Evolutionary conservation across 2,113 vertebrate genomes (phyloP).

Genomic region (Dicrurus megarhynchus): DNA sequence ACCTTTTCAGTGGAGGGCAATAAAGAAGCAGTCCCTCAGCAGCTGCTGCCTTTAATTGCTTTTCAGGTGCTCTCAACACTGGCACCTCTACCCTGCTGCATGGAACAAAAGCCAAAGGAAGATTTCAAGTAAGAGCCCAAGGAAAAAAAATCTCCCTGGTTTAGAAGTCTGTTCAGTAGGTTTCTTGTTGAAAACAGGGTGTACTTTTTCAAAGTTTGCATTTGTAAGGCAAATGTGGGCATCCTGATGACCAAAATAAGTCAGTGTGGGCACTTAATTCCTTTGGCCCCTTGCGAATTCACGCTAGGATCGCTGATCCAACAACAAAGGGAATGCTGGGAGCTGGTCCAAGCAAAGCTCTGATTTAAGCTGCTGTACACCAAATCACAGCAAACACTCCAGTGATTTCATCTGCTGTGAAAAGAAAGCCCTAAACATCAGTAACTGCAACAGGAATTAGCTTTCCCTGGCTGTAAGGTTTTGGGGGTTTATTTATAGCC

Average conservation of each 20-base stretch:
- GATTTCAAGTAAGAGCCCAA: not conserved
- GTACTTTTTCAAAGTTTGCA: not conserved
- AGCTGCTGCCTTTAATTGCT: slow-evolving; percentile 43
- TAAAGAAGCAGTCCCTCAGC: slow-evolving; percentile 43
- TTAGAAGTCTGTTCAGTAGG: not conserved
- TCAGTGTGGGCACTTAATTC: not conserved
- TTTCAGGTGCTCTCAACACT: not conserved
- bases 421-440: not conserved
- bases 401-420: not conserved
- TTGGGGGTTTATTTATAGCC: not conserved
- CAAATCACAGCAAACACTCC: not conserved
- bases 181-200: not conserved
- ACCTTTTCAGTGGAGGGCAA: slow-evolving; percentile 27
- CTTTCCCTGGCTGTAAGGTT: not conserved
- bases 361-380: not conserved
- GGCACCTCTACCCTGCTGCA: not conserved
- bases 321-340: not conserved
- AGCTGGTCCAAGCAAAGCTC: not conserved
- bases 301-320: not conserved
- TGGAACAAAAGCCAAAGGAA: not conserved
- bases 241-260: not conserved
- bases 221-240: not conserved
- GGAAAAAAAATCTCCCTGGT: not conserved
- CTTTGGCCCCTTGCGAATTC: not conserved
- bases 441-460: not conserved